Conservation (phyloP, 2,888 invertebrate species). For the Argyra leucocephala region DNA sequence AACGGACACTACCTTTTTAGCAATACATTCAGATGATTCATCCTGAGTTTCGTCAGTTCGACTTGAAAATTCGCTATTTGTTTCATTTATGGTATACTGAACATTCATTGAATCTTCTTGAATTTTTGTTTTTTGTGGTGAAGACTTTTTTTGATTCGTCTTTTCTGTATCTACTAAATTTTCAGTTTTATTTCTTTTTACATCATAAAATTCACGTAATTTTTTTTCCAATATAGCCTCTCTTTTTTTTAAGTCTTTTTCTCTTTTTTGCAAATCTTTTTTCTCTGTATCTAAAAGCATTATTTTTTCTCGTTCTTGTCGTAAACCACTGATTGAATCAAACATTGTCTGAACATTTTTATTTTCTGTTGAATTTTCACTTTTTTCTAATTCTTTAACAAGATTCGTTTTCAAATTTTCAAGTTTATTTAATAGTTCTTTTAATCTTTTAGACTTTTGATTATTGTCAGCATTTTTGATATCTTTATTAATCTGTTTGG, state of each 20-base stretch:
- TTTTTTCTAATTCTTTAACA: slow-evolving; percentile 30
- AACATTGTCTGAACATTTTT: slow-evolving; percentile 18
- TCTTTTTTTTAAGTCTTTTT: slow-evolving; percentile 33
- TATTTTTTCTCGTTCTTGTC: slow-evolving; percentile 33
- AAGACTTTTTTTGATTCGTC: slow-evolving; percentile 16
- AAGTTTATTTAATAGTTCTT: slow-evolving; percentile 32
- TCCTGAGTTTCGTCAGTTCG: neutral
- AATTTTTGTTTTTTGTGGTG: slow-evolving; percentile 14
- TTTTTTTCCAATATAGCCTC: slow-evolving; percentile 31
- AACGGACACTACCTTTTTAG: slow-evolving; percentile 12
- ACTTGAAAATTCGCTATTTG: neutral
- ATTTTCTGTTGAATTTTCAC: slow-evolving; percentile 8
- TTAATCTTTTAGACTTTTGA: slow-evolving; percentile 29
- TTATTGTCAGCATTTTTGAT: slow-evolving; percentile 28
- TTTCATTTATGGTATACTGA: neutral
- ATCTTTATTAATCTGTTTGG: slow-evolving; percentile 34
- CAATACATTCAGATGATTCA: slow-evolving; percentile 12
- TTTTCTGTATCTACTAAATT: neutral
- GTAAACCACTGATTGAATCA: slow-evolving; percentile 29
- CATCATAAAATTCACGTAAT: slow-evolving; percentile 28
- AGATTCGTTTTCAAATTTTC: slow-evolving; percentile 33
- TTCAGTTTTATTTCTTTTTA: slow-evolving; percentile 22
- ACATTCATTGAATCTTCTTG: slow-evolving; percentile 15
- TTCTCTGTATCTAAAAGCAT: slow-evolving; percentile 17
- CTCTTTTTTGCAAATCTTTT: slow-evolving; percentile 25